Evolutionary conservation across 2,113 vertebrate genomes (phyloP), one percentile per base, ranked within the genome.

Genomic region (Pyxicephalus adspersus): DNA sequence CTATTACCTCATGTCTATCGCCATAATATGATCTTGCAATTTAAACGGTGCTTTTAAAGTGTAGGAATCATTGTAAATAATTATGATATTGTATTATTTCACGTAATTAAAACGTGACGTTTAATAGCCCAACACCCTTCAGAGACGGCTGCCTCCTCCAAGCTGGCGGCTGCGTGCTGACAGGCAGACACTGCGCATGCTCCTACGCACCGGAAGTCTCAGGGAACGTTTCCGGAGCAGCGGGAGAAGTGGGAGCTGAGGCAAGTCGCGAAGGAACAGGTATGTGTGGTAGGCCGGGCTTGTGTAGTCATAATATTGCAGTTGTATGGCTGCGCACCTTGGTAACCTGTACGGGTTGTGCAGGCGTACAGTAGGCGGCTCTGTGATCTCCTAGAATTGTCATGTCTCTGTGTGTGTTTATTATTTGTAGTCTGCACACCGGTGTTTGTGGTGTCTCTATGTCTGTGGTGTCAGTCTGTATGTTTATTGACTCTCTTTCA

Each of bases 201-300:
- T 28, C 22, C 17, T 2, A 1, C 11, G 15, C 8, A 63, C 58
- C 13, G 79, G 79, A 81, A 81, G 79, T 57, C 26, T 23, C 2
- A 7, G 20, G 50, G 29, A 72, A 38, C 38, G 68, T 0, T 81
- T 81, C 79, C 79, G 79, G 79, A 38, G 68, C 70, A 74, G 68
- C 79, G 79, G 57, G 58, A 81, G 79, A 74, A 81, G 79, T 64
- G 45, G 68, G 22, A 17, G 57, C 4, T 22, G 70, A 65, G 15
- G 28, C n/a, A 34, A 64, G 45, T 26, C 61, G 79, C 79, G 79
- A 70, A 50, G n/a, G 50, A 28, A 38, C 60, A 81, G 79, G 68
- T 74, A 81, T 16, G 20, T 64, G 51, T 54, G 34, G 4, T 0
- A 15, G 68, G 60, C 26, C 26, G 51, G 45, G 25, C 13, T 2